phyloP scores from a whole-genome alignment of 2,113 vertebrate genomes.

The Hypomesus transpacificus region DNA sequence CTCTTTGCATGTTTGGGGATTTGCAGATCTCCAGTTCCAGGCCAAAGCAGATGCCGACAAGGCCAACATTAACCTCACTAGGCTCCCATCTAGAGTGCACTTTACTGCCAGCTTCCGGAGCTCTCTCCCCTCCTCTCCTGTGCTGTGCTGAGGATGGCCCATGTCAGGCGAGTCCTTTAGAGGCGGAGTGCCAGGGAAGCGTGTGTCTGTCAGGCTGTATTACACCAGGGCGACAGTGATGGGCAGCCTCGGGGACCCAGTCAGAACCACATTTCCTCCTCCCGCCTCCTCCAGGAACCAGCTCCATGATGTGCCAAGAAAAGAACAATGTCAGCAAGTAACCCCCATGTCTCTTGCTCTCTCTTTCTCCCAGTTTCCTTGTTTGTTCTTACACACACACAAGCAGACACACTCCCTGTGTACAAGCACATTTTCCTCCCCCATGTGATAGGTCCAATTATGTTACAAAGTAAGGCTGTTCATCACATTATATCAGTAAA shows the following conservation, averaged over 20 bases:
- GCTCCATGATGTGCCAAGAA: conserved; percentile 23
- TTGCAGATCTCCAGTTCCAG: conserved; percentile 5
- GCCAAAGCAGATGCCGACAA: conserved; percentile 3
- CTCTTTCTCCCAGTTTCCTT: not conserved
- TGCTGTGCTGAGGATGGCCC: conserved; percentile 33
- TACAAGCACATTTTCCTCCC: not conserved
- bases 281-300: conserved; percentile 17
- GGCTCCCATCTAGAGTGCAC: conserved; percentile 16
- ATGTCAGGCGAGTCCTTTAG: conserved; percentile 59
- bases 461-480: conserved; percentile 1
- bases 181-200: conserved; percentile 38
- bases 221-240: conserved; percentile 53
- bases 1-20: not conserved
- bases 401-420: not conserved
- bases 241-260: conserved; percentile 44
- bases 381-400: no score
- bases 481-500: conserved; percentile 9
- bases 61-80: conserved; percentile 11
- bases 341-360: not conserved
- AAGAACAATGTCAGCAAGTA: conserved; percentile 25
- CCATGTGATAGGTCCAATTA: conserved; percentile 17
- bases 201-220: conserved; percentile 54
- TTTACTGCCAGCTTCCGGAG: no score
- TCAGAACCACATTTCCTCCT: conserved; percentile 19
- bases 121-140: conserved; percentile 29